Conservation (phyloP, 2,888 invertebrate genomes). For the Uloborus plumipes region DNA sequence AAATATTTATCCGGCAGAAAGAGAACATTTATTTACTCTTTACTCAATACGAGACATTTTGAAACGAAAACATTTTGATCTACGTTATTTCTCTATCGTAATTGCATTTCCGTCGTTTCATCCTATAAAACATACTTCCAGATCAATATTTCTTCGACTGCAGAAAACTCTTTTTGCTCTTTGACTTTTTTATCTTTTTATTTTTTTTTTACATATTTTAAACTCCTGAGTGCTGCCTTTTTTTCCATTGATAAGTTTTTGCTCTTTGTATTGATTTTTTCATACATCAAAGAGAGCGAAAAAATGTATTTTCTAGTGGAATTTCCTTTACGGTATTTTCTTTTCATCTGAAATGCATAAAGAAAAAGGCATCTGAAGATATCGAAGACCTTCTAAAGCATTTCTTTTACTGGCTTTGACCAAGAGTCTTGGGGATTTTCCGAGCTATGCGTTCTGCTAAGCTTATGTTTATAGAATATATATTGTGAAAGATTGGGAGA, state of each 20-base stretch:
- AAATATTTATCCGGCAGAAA: slow-evolving; percentile 24
- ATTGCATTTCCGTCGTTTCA: slow-evolving; percentile 42
- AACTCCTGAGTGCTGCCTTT: slow-evolving; percentile 28
- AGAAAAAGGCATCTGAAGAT: slow-evolving; percentile 5
- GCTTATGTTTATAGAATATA: too few relatives aligned
- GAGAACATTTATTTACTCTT: slow-evolving; percentile 16
- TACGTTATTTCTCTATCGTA: slow-evolving; percentile 20
- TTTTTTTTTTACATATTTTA: slow-evolving; percentile 51
- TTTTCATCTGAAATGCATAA: slow-evolving; percentile 50
- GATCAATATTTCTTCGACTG: slow-evolving; percentile 23
- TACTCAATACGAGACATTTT: slow-evolving; percentile 14
- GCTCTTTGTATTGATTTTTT: slow-evolving; percentile 9
- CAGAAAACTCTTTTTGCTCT: slow-evolving; percentile 25
- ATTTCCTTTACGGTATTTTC: slow-evolving; percentile 41
- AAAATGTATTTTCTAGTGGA: slow-evolving; percentile 35
- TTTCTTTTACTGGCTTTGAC: too few relatives aligned
- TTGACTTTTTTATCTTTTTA: slow-evolving; percentile 26
- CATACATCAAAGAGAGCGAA: slow-evolving; percentile 17
- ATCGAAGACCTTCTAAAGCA: too few relatives aligned
- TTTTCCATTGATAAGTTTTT: slow-evolving; percentile 14
- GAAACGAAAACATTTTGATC: slow-evolving; percentile 31
- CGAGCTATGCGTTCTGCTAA: too few relatives aligned
- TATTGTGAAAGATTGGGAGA: too few relatives aligned
- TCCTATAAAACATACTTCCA: slow-evolving; percentile 23
- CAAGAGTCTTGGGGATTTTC: too few relatives aligned